Evolutionary conservation across 2,888 invertebrate species (phyloP), one percentile per base, ranked within the genome.

Genomic region (Anthoptus insignis): DNA sequence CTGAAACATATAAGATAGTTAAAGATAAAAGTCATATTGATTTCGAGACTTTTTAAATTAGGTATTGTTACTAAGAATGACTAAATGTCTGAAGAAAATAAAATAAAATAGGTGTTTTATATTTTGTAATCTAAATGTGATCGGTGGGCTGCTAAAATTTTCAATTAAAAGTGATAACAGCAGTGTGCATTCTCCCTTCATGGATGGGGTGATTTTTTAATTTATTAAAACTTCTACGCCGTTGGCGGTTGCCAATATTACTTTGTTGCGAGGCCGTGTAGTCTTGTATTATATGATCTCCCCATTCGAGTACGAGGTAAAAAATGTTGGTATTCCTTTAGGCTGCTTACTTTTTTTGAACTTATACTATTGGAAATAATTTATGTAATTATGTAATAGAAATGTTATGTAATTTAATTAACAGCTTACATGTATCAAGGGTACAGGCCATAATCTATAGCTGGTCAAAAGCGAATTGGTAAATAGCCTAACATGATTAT

Each of bases 201-300:
- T 74, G 78, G 82, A 77, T 83, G 87, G 91, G 91, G 91, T 87
- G 91, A 88, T 91, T 93, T 92, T 93, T 91, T 45, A 45, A 91
- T 91, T 92, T 90, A 91, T 91, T 91, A 91, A 90, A 91, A 88
- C 89, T 83, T 91, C 87, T 88, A 87, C 88, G 88, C 90, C 85
- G 79, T 70, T 81, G 83, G 86, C 86, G 81, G 81, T 80, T 77
- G 83, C 79, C 87, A 77, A 88, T 89, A 88, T 86, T 86, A 82
- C 88, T 86, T 87, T 87, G 88, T 87, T 87, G 85, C 81, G 82
- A 79, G 73, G 78, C 71, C 72, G 76, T 53, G 53, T 54, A 45
- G 76, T 76, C 73, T 75, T 80, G 77, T 76, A 39, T 78, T 72
- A 73, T 73, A 56, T 37, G 49, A 21, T 49, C 7, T 47, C 16